Evolutionary conservation across 1,140 invertebrate genomes (phyloP).

Genomic region (Brachionus manjavacas): DNA sequence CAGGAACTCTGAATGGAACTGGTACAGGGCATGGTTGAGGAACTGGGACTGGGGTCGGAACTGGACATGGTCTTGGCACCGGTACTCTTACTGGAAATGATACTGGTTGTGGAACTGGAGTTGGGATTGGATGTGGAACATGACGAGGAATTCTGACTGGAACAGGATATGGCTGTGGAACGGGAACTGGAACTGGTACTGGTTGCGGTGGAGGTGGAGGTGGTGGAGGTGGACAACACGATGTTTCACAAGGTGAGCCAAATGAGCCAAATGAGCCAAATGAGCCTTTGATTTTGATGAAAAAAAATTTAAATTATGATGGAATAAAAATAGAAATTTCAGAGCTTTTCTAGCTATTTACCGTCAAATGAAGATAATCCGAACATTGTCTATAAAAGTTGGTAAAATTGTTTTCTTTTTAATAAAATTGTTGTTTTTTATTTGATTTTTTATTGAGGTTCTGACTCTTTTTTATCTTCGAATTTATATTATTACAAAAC

Average conservation of each 20-base stretch:
- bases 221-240: not conserved
- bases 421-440: not conserved
- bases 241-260: not conserved
- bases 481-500: not conserved
- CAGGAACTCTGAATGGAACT: not conserved
- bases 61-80: not conserved
- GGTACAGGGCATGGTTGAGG: not conserved
- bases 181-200: conserved; percentile 7
- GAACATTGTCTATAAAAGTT: not conserved
- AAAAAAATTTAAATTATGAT: no score
- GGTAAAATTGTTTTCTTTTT: not conserved
- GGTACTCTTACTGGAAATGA: not conserved
- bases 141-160: not conserved
- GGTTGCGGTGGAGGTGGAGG: not conserved
- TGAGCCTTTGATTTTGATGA: no score
- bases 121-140: not conserved
- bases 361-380: not conserved
- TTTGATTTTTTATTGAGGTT: not conserved
- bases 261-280: no score
- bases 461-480: not conserved
- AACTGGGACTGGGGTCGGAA: not conserved
- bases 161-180: not conserved
- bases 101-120: not conserved
- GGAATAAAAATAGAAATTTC: no score
- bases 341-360: no score